Evolutionary conservation across 2,113 vertebrate genomes (phyloP).

Genomic region (Aspiorhynchus laticeps): DNA sequence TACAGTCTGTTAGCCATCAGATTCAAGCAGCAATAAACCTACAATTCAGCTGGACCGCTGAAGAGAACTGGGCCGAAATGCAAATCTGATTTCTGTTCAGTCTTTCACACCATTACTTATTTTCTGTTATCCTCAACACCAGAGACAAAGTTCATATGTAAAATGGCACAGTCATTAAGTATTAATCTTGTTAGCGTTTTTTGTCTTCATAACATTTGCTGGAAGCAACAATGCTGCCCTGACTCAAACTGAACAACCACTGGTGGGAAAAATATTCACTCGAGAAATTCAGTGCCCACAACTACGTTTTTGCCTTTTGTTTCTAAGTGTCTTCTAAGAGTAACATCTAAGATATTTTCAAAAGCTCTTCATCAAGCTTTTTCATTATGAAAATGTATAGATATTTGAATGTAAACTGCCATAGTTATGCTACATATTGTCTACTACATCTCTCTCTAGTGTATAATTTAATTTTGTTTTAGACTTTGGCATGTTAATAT

Average conservation of each 20-base stretch:
- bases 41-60: neutral
- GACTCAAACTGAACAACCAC: neutral
- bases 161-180: slow-evolving; percentile 60
- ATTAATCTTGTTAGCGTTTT: slow-evolving; percentile 58
- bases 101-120: slow-evolving; percentile 20
- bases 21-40: neutral
- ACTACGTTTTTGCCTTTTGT: neutral
- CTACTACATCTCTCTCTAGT: neutral
- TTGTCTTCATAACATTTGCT: slow-evolving; percentile 56
- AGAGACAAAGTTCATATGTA: slow-evolving; percentile 42
- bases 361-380: neutral
- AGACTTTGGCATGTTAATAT: neutral
- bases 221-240: neutral
- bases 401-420: neutral
- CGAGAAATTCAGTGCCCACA: neutral
- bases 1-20: neutral
- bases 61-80: slow-evolving; percentile 12
- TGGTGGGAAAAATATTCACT: neutral
- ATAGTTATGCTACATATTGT: neutral
- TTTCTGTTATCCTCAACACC: slow-evolving; percentile 39
- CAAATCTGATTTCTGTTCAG: slow-evolving; percentile 31
- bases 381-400: neutral
- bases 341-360: neutral
- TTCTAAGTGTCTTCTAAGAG: neutral
- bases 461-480: neutral